phyloP scores from a whole-genome alignment of 2,797 vertebrate species.

The Mallotus villosus region DNA sequence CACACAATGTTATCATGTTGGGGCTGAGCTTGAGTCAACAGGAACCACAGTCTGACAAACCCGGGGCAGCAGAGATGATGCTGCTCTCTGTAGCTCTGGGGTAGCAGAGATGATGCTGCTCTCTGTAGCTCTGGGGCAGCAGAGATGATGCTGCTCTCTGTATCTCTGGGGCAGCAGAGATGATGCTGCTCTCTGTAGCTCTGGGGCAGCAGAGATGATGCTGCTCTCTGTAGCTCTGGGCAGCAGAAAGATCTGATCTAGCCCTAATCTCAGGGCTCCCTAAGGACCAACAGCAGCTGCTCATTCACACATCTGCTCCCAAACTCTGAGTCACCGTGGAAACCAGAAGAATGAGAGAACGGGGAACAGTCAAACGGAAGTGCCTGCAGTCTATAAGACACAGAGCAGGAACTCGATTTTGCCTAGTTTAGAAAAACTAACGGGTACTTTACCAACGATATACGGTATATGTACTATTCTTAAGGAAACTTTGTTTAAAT shows the following conservation, averaged over 20 bases:
- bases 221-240: no score
- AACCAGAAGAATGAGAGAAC: slow-evolving; percentile 22
- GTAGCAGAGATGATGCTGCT: neutral
- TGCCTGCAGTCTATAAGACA: no score
- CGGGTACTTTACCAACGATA: no score
- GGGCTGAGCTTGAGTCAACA: slow-evolving; percentile 39
- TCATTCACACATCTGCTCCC: slow-evolving; percentile 26
- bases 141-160: no score
- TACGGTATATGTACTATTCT: no score
- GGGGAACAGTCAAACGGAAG: neutral
- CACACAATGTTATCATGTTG: slow-evolving; percentile 23
- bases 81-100: neutral
- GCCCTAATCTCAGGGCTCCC: slow-evolving; percentile 25
- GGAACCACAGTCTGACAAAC: slow-evolving; percentile 10
- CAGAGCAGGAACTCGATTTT: no score
- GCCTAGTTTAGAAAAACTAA: no score
- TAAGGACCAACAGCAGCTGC: slow-evolving; percentile 28
- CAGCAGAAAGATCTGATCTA: neutral
- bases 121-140: no score
- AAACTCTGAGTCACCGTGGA: slow-evolving; percentile 50
- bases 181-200: no score
- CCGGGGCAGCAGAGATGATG: neutral
- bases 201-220: no score
- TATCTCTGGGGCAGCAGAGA: no score
- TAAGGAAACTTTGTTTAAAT: no score